These are phyloP conservation scores for Prolemur simus DNA, from an alignment of 2,113 vertebrate genomes.

Conservation along the genomic window DNA sequence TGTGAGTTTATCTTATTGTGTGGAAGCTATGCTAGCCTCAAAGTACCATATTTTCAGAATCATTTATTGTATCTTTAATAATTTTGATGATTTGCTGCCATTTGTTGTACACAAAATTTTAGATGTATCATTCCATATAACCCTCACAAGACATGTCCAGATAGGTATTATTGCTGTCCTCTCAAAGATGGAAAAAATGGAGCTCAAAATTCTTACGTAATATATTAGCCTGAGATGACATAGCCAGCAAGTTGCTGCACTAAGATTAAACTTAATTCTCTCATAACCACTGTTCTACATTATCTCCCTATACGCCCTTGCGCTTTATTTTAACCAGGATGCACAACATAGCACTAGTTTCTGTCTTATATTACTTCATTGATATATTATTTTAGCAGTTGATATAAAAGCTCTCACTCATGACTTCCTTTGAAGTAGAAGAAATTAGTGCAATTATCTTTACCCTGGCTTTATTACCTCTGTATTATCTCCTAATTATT, in stretches of 20 bases:
- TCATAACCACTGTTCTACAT: neutral
- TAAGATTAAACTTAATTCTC: neutral
- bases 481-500: neutral
- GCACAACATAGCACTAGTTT: neutral
- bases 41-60: neutral
- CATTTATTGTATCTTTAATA: neutral
- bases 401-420: neutral
- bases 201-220: neutral
- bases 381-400: neutral
- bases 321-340: neutral
- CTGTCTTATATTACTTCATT: neutral
- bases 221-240: neutral
- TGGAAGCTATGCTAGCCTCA: neutral
- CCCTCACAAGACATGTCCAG: neutral
- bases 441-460: constrained; percentile 34
- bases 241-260: neutral
- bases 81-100: neutral
- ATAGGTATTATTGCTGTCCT: neutral
- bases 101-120: neutral
- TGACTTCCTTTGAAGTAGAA: constrained; percentile 33
- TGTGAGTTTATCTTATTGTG: neutral
- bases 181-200: neutral
- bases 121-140: neutral
- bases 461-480: neutral
- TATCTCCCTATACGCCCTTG: neutral